Evolutionary conservation across 2,797 vertebrate species (phyloP), one percentile per base, ranked within the genome.

Genomic region (Hippocampus kuda): DNA sequence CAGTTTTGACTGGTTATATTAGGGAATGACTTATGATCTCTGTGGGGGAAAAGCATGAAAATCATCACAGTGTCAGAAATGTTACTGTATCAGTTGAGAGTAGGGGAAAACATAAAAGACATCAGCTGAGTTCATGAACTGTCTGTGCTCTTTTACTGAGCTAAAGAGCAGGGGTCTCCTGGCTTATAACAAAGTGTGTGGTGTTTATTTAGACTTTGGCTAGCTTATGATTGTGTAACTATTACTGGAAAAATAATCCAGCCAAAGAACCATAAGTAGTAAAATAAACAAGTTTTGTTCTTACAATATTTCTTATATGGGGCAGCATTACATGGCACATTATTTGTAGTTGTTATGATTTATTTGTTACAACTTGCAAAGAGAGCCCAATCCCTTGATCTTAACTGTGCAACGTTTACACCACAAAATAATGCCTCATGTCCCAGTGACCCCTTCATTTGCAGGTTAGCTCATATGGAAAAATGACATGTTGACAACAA

Each of bases 151-250:
- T 56, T 56, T 56, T 10, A 2, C 24, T 26, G 11, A n/a, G 22
- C n/a, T 9, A 26, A 56, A 56, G 3, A 7, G 16, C 18, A 54
- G 7, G 22, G 7, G 24, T 54, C 8, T n/a, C 51, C 22, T 53
- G 51, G 6, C 2, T 54, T 54, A 54, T 24, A 54, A 22, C 9
- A 6, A 54, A 7, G 20, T 54, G 7, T 24, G 30, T 61, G 26
- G 30, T 15, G 26, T 22, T 62, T 41, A 70, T 73, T 74, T 79
- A 77, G 67, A 78, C 53, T 66, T 56, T 65, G 66, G 71, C 72
- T 70, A 73, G 46, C 81, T 78, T 78, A 70, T 61, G 24, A 26
- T 57, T 57, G 24, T 12, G 24, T 56, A 56, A 56, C 10, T 1
- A 24, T n/a, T 54, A 54, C 16, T 22, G 51, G 20, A 12, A n/a